A percentile compares a stretch with the other conserved stretches of the same genome.
Conservation (phyloP, 1,140 invertebrate species). For the Brachionus koreanus region DNA sequence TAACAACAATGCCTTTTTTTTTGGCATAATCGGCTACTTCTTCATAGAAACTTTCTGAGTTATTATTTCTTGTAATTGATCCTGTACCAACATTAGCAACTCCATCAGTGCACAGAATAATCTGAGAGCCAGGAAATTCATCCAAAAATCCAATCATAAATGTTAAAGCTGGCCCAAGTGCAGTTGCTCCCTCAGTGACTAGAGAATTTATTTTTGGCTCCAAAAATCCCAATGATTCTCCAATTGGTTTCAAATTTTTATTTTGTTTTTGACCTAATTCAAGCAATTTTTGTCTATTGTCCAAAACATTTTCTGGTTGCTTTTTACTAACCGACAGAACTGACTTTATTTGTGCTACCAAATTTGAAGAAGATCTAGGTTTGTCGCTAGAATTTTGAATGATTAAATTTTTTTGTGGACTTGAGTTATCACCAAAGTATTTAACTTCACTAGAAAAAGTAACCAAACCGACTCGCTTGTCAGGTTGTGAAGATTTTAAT, state of each 20-base stretch:
- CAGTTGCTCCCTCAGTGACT: slow-evolving; percentile 49
- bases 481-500: slow-evolving; percentile 50
- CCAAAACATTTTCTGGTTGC: neutral
- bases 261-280: slow-evolving; percentile 46
- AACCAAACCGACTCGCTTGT: slow-evolving; percentile 50
- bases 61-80: slow-evolving; percentile 46
- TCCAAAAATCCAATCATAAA: slow-evolving; percentile 51
- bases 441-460: slow-evolving; percentile 49
- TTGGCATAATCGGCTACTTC: slow-evolving; percentile 48
- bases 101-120: slow-evolving; percentile 58
- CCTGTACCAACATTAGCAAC: slow-evolving; percentile 56
- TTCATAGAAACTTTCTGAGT: slow-evolving; percentile 50
- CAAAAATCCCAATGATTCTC: slow-evolving; percentile 46
- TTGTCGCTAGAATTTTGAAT: neutral
- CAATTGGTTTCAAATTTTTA: slow-evolving; percentile 47
- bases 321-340: neutral
- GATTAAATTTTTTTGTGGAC: neutral
- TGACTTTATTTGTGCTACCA: neutral
- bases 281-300: slow-evolving; percentile 47
- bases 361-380: neutral
- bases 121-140: slow-evolving; percentile 52
- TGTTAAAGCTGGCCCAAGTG: slow-evolving; percentile 53
- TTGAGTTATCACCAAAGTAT: slow-evolving; percentile 47
- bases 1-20: slow-evolving; percentile 52
- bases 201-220: slow-evolving; percentile 47